Evolutionary conservation across 2,797 vertebrate species (phyloP).

Genomic region (Spea hammondii): DNA sequence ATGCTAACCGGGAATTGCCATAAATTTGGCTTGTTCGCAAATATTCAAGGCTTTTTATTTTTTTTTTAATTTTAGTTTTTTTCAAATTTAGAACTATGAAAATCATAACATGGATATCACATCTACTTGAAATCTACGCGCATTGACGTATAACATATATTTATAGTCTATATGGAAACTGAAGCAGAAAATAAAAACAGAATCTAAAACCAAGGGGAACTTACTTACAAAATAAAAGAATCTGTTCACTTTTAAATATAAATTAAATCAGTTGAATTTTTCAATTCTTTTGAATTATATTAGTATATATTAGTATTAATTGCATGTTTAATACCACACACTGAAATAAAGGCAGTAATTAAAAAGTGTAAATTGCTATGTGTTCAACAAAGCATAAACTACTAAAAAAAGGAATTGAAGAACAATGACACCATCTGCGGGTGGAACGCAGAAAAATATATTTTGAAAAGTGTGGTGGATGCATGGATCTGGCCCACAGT

Average conservation of each 20-base stretch:
- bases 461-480: too few relatives aligned
- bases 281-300: slow-evolving; percentile 33
- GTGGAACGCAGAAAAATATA: too few relatives aligned
- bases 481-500: too few relatives aligned
- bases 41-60: too few relatives aligned
- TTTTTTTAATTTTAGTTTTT: too few relatives aligned
- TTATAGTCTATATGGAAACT: neutral
- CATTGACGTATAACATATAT: slow-evolving; percentile 1
- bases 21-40: too few relatives aligned
- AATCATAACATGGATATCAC: slow-evolving; percentile 1
- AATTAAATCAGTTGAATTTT: slow-evolving; percentile 17
- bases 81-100: too few relatives aligned
- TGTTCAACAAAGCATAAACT: neutral
- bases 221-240: too few relatives aligned
- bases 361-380: slow-evolving; percentile 2
- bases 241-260: neutral
- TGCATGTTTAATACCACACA: slow-evolving; percentile 31
- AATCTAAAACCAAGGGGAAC: too few relatives aligned
- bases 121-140: slow-evolving; percentile 11
- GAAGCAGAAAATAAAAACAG: neutral
- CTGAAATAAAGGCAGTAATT: slow-evolving; percentile 24
- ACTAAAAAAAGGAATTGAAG: too few relatives aligned
- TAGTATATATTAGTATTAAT: slow-evolving; percentile 17
- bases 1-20: too few relatives aligned
- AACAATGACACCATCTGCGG: too few relatives aligned